These are phyloP conservation scores for Chymomyza fuscimana DNA, from an alignment of 2,888 invertebrate genomes.

Conservation along the genomic window DNA sequence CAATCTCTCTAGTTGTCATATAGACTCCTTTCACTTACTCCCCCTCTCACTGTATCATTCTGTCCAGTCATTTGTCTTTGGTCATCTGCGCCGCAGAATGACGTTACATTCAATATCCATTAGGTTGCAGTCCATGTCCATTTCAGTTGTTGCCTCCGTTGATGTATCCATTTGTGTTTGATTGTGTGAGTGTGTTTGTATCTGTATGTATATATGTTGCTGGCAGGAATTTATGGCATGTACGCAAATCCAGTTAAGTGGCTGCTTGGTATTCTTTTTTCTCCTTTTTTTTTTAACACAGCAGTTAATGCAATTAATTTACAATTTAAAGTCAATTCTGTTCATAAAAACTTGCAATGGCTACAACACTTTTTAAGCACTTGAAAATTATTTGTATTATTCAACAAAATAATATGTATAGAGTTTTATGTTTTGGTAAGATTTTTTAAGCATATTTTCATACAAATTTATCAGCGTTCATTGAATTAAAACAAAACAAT, in stretches of 20 bases:
- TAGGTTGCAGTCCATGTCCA: conserved; percentile 31
- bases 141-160: conserved; percentile 5
- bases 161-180: too few species aligned
- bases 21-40: background rate
- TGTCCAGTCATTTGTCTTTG: background rate
- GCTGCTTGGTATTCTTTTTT: background rate
- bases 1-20: background rate
- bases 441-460: too few species aligned
- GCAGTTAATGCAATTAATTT: background rate
- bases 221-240: conserved; percentile 21
- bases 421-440: too few species aligned
- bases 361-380: background rate
- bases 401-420: too few species aligned
- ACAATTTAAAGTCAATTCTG: background rate
- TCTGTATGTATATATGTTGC: background rate
- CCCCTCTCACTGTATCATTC: background rate
- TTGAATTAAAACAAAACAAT: too few species aligned
- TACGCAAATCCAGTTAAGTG: background rate
- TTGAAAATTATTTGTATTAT: too few species aligned
- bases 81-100: background rate
- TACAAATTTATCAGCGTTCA: too few species aligned
- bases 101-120: conserved; percentile 46
- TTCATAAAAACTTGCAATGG: background rate
- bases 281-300: background rate
- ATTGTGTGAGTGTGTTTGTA: too few species aligned